Evolutionary conservation across 2,888 invertebrate species (phyloP).

Genomic region (Phasia obesa): DNA sequence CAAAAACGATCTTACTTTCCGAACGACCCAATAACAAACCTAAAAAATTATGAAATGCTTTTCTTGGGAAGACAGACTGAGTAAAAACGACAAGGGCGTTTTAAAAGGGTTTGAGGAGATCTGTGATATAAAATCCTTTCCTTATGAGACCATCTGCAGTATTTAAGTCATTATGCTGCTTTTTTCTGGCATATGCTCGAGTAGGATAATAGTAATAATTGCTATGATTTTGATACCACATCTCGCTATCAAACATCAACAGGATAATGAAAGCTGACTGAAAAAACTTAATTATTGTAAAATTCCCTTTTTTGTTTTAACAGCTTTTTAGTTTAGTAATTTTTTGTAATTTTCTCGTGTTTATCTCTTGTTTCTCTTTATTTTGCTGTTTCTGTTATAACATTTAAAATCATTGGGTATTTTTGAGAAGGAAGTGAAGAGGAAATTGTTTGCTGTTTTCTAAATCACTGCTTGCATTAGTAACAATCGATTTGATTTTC

Average conservation of each 20-base stretch:
- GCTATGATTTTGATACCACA: conserved; percentile 34
- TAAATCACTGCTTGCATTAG: conserved; percentile 73
- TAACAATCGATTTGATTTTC: conserved; percentile 72
- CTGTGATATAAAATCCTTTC: too few species aligned
- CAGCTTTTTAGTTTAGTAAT: conserved; percentile 17
- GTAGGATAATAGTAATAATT: not conserved
- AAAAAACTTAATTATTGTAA: conserved; percentile 39
- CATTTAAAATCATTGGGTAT: too few species aligned
- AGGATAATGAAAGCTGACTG: not conserved
- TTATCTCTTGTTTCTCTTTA: conserved; percentile 23
- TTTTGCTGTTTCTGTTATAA: conserved; percentile 14
- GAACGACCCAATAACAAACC: too few species aligned
- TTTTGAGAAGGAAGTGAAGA: conserved; percentile 38
- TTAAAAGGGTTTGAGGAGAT: too few species aligned
- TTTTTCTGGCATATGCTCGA: not conserved
- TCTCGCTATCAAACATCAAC: conserved; percentile 28
- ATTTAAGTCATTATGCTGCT: not conserved
- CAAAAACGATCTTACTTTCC: too few species aligned
- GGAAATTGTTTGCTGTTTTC: conserved; percentile 67
- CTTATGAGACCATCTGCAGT: too few species aligned
- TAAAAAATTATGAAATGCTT: too few species aligned
- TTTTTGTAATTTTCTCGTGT: conserved; percentile 14
- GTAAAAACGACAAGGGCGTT: too few species aligned
- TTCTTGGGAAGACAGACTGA: too few species aligned
- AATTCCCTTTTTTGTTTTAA: conserved; percentile 30